Percentiles rank a stretch among this genome's conserved stretches.
Conservation (phyloP, 2,888 invertebrate genomes). For the Lysandra bellargus region DNA sequence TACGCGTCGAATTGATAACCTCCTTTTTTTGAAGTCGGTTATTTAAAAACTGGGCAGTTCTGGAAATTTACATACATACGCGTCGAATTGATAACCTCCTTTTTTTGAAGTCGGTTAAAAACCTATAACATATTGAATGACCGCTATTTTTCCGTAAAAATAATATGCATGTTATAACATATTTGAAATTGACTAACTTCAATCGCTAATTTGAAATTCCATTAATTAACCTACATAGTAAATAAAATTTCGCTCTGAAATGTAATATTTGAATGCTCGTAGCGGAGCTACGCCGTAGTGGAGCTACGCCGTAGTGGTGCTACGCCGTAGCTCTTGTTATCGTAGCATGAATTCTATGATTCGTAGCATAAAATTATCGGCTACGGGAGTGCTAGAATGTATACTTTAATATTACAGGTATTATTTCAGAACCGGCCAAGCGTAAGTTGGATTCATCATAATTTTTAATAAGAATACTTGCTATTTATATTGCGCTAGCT, state of each 20-base stretch:
- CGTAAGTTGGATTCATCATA: not conserved
- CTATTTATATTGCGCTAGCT: not conserved
- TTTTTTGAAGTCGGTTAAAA: too few species aligned
- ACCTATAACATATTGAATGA: too few species aligned
- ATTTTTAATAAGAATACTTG: not conserved
- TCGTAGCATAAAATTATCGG: slow-evolving; percentile 29
- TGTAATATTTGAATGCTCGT: slow-evolving; percentile 1
- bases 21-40: too few species aligned
- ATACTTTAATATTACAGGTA: not conserved
- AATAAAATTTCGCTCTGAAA: not conserved
- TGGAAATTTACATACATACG: too few species aligned
- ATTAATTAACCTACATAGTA: slow-evolving; percentile 11
- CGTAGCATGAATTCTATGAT: slow-evolving; percentile 33
- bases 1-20: too few species aligned
- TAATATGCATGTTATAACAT: not conserved
- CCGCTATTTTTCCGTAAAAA: not conserved
- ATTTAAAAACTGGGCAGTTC: too few species aligned
- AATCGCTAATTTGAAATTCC: not conserved
- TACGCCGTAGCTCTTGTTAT: slow-evolving; percentile 30
- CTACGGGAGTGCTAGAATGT: slow-evolving; percentile 23
- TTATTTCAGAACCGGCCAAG: not conserved
- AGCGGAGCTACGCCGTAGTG: slow-evolving; percentile 1
- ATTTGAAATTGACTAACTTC: not conserved
- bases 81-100: too few species aligned
- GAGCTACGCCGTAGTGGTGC: not conserved